Conservation (phyloP, 2,888 invertebrate genomes). For the Leucophenga montana region DNA sequence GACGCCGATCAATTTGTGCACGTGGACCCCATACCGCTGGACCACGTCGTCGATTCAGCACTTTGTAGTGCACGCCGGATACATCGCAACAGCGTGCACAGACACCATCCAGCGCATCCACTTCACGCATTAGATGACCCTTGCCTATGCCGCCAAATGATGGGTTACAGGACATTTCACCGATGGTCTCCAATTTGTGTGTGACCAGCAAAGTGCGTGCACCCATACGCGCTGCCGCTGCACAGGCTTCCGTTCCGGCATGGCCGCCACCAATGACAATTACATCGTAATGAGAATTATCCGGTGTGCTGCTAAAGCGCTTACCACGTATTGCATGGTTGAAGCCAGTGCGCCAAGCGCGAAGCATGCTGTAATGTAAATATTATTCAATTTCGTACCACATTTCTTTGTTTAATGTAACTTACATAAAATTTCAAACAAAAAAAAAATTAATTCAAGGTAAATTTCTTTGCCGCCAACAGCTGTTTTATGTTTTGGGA, state of each 20-base stretch:
- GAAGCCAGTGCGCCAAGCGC: no score
- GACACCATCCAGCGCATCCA: conserved; percentile 91
- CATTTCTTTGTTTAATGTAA: no score
- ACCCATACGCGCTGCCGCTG: conserved; percentile 88
- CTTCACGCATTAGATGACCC: conserved; percentile 88
- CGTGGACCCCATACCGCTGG: conserved; percentile 92
- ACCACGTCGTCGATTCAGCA: conserved; percentile 85
- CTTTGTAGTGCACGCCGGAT: conserved; percentile 86
- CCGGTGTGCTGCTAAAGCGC: not conserved
- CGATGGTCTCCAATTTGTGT: conserved; percentile 87
- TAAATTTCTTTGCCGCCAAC: no score
- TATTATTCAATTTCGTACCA: no score
- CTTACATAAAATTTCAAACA: no score
- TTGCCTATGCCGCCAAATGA: conserved; percentile 95
- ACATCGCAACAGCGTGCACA: conserved; percentile 86
- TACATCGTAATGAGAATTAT: conserved; percentile 76
- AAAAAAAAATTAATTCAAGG: no score
- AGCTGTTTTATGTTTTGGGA: no score
- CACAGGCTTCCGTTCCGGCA: conserved; percentile 90
- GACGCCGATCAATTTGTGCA: conserved; percentile 88
- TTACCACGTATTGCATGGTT: no score
- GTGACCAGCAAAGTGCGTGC: conserved; percentile 85
- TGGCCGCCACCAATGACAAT: conserved; percentile 93
- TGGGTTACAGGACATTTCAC: conserved; percentile 96
- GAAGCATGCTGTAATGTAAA: no score